Base-by-base conservation (phyloP, 2,113 vertebrate species). In the Poeciliopsis retropinna region DNA sequence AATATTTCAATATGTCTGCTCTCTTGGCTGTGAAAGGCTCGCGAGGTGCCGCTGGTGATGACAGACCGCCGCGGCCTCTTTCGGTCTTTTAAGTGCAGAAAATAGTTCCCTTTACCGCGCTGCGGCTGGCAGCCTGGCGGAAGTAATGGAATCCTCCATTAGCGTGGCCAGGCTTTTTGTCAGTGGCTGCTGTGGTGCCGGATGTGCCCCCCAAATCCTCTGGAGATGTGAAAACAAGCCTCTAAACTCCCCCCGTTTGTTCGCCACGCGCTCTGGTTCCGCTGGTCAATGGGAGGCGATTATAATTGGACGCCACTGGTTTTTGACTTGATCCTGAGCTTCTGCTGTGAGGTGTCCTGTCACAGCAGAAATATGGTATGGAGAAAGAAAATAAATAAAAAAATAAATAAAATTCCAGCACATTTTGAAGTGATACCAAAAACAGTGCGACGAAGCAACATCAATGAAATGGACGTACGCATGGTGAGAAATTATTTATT, bases 1-100 rank as follows among this genome's bases (percentile, higher is more conserved):
- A 93, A 91, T 91, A 92, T 91, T 93, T 91, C 54, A 90, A 75
- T 2, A 60, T 67, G 78, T 76, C 67, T 81, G 64, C 76, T 39
- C 60, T 86, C 77, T 76, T 31, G 73, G 78, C 84, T 64, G 71
- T 88, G 85, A 85, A 87, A 88, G 86, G 76, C 44, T 89, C 81
- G 80, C 81, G 76, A 83, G 76, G 75, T 68, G 73, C 67, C 83
- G 63, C 69, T 30, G 37, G 74, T 83, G 72, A 79, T 67, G 84
- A 78, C 69, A 41, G 80, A 74, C 0, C 27, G 60, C 63, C 75
- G 68, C 27, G 69, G 34, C 68, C 61, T 30, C 66, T 81, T 78
- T 60, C 66, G 64, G 69, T 57, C 44, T 86, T 44, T 80, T 73
- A 32, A 75, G 60, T 29, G 28, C 44, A 76, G 72, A 75, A 80